A percentile compares a stretch with the other conserved stretches of the same genome.
Evolutionary conservation across 1,140 invertebrate genomes (phyloP).

Genomic region (Lepidotrigona ventralis): DNA sequence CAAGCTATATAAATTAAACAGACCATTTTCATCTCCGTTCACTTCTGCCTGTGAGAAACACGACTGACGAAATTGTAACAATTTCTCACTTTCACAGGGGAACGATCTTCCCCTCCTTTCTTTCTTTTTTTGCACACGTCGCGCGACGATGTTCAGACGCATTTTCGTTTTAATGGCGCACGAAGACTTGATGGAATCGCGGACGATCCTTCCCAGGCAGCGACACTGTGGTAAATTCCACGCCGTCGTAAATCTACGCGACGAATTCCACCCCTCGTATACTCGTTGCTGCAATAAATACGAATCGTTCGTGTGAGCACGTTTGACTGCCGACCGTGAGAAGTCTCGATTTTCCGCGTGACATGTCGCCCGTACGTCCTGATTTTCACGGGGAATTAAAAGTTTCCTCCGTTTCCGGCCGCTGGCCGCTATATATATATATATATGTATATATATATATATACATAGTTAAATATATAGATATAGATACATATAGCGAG

Average conservation of each 20-base stretch:
- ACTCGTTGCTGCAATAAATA: conserved; percentile 59
- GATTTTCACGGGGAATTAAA: conserved; percentile 65
- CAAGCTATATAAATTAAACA: neutral
- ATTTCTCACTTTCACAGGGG: neutral
- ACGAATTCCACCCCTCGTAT: conserved; percentile 41
- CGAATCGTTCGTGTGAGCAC: conserved; percentile 46
- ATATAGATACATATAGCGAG: too few relatives aligned
- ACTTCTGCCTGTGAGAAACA: neutral
- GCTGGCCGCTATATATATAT: neutral
- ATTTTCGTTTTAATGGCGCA: conserved; percentile 46
- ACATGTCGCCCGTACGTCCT: conserved; percentile 46
- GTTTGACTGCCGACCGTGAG: conserved; percentile 24
- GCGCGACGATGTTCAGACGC: conserved; percentile 1
- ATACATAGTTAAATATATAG: too few relatives aligned
- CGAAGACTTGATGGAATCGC: conserved; percentile 49
- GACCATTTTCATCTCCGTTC: neutral
- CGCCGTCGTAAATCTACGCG: conserved; percentile 55
- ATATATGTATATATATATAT: too few relatives aligned
- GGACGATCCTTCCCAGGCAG: conserved; percentile 33
- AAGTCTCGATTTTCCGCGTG: conserved; percentile 20
- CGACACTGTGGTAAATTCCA: conserved; percentile 43
- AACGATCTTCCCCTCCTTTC: neutral
- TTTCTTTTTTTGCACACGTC: neutral
- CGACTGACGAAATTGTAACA: conserved; percentile 6
- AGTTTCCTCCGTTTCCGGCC: conserved; percentile 33